phyloP scores from a whole-genome alignment of 2,797 vertebrate genomes.

The Neosilurus mollespiculum region DNA sequence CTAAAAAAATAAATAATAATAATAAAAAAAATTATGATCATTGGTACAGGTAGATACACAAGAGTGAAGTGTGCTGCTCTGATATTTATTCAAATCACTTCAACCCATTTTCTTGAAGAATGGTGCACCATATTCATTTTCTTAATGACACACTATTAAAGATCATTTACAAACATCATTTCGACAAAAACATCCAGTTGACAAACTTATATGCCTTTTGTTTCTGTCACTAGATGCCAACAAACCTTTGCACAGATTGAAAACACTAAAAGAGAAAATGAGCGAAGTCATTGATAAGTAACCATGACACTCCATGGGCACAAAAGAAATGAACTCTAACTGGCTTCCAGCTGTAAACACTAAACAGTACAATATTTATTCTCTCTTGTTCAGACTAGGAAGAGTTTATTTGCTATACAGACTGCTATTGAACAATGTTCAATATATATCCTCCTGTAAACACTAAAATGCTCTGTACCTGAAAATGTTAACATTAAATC shows the following conservation, averaged over 20 bases:
- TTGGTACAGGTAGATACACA: background rate
- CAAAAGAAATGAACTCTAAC: background rate
- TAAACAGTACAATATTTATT: too few species aligned
- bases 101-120: background rate
- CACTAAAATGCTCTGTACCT: background rate
- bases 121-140: background rate
- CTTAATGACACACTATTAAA: background rate
- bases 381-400: too few species aligned
- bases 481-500: background rate
- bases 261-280: background rate
- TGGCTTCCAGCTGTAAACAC: too few species aligned
- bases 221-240: background rate
- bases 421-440: background rate
- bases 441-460: background rate
- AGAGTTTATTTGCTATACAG: background rate
- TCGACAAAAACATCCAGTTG: background rate
- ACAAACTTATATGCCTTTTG: background rate
- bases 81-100: background rate
- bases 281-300: background rate
- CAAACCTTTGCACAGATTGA: background rate
- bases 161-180: background rate
- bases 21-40: background rate
- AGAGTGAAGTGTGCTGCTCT: background rate
- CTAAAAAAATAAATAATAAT: too few species aligned
- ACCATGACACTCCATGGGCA: background rate